Conservation (phyloP, 2,888 invertebrate species). For the Euzophera pinguis region DNA sequence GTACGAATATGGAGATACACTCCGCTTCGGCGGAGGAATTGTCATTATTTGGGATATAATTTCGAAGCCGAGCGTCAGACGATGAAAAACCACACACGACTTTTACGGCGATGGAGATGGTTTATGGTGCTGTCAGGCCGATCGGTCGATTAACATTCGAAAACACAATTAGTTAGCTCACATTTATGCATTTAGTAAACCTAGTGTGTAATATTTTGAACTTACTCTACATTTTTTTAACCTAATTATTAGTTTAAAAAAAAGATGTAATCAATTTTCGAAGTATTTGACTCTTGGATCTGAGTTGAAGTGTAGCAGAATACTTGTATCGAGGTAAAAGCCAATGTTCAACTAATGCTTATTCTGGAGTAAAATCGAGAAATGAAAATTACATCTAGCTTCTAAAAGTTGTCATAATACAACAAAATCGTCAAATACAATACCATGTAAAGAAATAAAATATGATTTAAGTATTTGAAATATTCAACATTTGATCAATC, state of each 20-base stretch:
- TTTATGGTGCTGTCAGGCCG: conserved; percentile 58
- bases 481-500: conserved; percentile 48
- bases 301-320: no score
- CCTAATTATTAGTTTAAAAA: no score
- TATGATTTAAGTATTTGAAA: not conserved
- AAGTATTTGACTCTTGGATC: no score
- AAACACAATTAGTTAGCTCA: conserved; percentile 50
- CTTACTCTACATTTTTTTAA: no score
- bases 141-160: conserved; percentile 59
- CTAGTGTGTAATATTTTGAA: no score
- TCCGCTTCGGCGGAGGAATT: conserved; percentile 40
- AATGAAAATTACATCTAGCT: no score
- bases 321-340: no score
- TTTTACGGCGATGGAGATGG: conserved; percentile 67
- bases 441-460: not conserved
- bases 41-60: conserved; percentile 64
- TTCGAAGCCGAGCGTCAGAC: conserved; percentile 53
- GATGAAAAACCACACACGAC: conserved; percentile 70
- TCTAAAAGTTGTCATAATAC: no score
- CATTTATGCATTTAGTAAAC: not conserved
- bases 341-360: no score
- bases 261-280: no score
- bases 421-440: no score
- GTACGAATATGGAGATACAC: conserved; percentile 29
- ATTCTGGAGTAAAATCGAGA: no score